Percentiles rank a stretch among this genome's conserved stretches.
These are phyloP conservation scores for Akabosia matsudoensis DNA, from an alignment of 1,140 invertebrate species.

Conservation along the genomic window DNA sequence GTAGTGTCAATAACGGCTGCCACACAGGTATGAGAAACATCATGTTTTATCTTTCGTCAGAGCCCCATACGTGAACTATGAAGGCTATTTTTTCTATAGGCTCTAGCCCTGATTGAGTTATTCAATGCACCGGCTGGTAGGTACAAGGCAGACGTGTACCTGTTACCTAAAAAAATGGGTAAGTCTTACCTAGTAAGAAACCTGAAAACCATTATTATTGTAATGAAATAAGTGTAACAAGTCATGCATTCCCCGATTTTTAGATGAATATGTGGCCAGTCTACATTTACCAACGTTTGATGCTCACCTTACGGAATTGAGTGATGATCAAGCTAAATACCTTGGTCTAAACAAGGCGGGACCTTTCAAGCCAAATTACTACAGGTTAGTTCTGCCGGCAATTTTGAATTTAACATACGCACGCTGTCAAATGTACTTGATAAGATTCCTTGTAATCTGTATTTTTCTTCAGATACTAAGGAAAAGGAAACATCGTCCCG, in stretches of 20 bases:
- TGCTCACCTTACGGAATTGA: conserved; percentile 91
- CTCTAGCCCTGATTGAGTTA: conserved; percentile 90
- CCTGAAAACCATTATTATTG: neutral
- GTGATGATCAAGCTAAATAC: conserved; percentile 96
- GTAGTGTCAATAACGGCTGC: conserved; percentile 93
- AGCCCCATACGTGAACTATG: neutral
- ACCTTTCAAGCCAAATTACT: conserved; percentile 95
- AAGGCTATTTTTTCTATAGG: conserved; percentile 55
- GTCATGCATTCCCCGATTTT: conserved; percentile 47
- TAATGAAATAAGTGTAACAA: neutral
- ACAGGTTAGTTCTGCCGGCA: conserved; percentile 63
- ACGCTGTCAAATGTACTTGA: no score
- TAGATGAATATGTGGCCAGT: conserved; percentile 94
- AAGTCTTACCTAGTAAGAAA: conserved; percentile 47
- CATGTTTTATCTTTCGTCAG: neutral
- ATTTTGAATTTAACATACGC: no score
- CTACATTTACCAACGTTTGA: conserved; percentile 94
- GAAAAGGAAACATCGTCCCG: neutral
- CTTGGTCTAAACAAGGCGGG: conserved; percentile 95
- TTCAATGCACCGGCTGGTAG: conserved; percentile 90
- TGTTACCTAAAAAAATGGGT: conserved; percentile 98
- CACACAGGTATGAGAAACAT: conserved; percentile 78
- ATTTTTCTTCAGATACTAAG: neutral
- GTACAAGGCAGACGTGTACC: conserved; percentile 95
- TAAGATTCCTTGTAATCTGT: neutral